Evolutionary conservation across 2,888 invertebrate species (phyloP), one percentile per base, ranked within the genome.

Genomic region (Ceraclea dissimilis): DNA sequence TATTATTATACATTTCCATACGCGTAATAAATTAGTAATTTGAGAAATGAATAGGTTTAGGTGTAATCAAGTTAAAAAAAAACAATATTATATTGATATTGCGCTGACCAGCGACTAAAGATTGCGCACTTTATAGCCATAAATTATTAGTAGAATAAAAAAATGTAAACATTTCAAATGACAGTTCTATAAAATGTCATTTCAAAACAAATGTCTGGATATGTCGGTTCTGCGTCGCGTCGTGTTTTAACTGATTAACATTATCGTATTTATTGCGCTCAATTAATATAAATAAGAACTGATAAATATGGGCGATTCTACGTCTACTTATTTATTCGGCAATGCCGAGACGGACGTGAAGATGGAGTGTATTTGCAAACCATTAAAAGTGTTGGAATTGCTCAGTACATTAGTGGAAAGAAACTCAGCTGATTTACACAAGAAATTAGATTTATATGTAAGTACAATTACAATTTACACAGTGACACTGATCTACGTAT

Each of bases 361-460:
- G 16, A 18, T 47, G 47, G 21, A 47, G 8, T 20, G 47, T 20
- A 47, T 49, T 49, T 80, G 78, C 57, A 79, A 82, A 66, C 81
- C 82, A 4, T 78, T 77, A 8, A 79, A 78, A 68, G 71, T 83
- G 60, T 67, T 83, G 58, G 73, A 77, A 59, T 69, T 83, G 50
- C 71, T 78, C 26, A 77, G 79, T 69, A 74, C 69, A 61, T 68
- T 83, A 5, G 72, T 69, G 34, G 79, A 81, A 56, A 72, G 73
- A 16, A 69, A 66, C 56, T 76, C 77, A 54, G 69, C 71, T 49
- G 70, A 72, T 51, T 67, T 84, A 19, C 83, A 84, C 68, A 72
- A 72, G 18, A 81, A 78, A 72, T 71, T 84, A 49, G 85, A 85
- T 67, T 67, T 66, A 62, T 83, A 82, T 64, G 84, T 84, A 71